Percentiles rank a stretch among this genome's conserved stretches.
These are phyloP conservation scores for Cyphomyrus plagiostoma DNA, from an alignment of 2,113 vertebrate species.

Conservation along the genomic window DNA sequence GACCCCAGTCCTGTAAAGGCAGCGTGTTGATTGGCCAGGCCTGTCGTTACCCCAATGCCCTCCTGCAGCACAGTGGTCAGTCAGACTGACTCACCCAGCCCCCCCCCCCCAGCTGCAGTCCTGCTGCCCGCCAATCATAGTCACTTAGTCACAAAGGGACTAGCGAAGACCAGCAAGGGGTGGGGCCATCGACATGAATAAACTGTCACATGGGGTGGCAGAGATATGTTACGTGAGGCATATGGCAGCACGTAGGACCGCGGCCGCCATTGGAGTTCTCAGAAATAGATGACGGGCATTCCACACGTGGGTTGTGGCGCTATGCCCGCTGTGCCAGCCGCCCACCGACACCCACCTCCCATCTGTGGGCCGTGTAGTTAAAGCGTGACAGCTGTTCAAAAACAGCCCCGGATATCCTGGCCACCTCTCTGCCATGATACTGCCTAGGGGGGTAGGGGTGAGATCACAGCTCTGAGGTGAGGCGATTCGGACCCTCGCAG, in stretches of 20 bases:
- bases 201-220: conserved; percentile 23
- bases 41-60: neutral
- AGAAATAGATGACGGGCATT: conserved; percentile 58
- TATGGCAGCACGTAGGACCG: conserved; percentile 55
- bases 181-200: neutral
- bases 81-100: neutral
- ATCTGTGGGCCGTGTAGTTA: conserved; percentile 56
- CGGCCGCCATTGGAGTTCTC: conserved; percentile 43
- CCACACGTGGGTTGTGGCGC: conserved; percentile 53
- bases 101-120: neutral
- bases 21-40: neutral
- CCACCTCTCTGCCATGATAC: conserved; percentile 27
- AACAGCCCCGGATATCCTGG: conserved; percentile 37
- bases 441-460: neutral
- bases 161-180: neutral
- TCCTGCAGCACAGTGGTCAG: neutral
- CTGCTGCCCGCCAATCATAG: neutral
- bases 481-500: conserved; percentile 24
- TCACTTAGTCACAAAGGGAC: neutral
- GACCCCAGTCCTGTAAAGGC: neutral
- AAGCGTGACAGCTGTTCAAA: conserved; percentile 57
- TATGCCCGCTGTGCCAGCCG: conserved; percentile 49
- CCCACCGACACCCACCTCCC: conserved; percentile 45
- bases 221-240: conserved; percentile 46
- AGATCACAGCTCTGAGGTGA: neutral